Conservation (phyloP, 2,888 invertebrate genomes). For the Synanthedon vespiformis region DNA sequence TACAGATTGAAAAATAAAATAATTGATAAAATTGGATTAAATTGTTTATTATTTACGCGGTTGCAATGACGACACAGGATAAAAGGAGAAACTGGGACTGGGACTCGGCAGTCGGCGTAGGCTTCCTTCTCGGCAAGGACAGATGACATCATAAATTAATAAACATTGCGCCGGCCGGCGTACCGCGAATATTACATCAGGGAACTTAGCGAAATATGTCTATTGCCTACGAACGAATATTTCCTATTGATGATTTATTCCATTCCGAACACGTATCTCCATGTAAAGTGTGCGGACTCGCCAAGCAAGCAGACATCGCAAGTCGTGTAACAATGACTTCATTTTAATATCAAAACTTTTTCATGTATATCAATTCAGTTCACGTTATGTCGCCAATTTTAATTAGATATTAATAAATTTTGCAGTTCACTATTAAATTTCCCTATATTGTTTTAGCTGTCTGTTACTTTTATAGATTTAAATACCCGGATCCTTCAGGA, state of each 20-base stretch:
- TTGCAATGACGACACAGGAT: constrained; percentile 55
- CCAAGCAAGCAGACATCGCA: constrained; percentile 7
- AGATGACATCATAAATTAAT: constrained; percentile 45
- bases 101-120: constrained; percentile 40
- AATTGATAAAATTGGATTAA: too few species aligned
- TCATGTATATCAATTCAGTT: background rate
- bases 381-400: too few species aligned
- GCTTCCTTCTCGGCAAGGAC: constrained; percentile 59
- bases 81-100: constrained; percentile 44
- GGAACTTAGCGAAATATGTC: background rate
- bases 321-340: background rate
- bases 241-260: constrained; percentile 25
- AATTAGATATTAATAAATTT: too few species aligned
- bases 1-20: too few species aligned
- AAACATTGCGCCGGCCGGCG: constrained; percentile 18
- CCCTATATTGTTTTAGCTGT: too few species aligned
- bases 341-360: background rate
- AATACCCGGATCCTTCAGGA: too few species aligned
- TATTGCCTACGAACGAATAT: too few species aligned
- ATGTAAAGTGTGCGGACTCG: constrained; percentile 31
- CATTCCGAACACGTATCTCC: constrained; percentile 47
- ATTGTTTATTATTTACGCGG: constrained; percentile 6
- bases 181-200: constrained; percentile 40
- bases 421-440: too few species aligned
- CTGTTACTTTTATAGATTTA: too few species aligned